A percentile compares a stretch with the other conserved stretches of the same genome.
These are phyloP conservation scores for Ennomos fuscantarius DNA, from an alignment of 2,888 invertebrate species.

Conservation along the genomic window DNA sequence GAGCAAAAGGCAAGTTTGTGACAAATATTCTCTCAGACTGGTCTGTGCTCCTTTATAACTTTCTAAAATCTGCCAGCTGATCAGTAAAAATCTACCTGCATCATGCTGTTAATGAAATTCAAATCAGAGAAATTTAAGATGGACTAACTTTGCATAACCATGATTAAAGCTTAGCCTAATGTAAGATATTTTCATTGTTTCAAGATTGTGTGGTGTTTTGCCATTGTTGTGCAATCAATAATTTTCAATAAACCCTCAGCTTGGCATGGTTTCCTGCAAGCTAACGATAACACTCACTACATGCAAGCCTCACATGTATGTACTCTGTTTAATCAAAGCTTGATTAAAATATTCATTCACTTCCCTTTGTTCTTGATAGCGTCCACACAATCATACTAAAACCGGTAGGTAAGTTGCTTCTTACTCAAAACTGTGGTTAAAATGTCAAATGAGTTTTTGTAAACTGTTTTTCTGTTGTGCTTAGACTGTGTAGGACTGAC, in stretches of 20 bases:
- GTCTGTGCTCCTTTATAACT: constrained; percentile 34
- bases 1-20: constrained; percentile 5
- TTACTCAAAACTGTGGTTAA: constrained; percentile 1
- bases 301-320: constrained; percentile 26
- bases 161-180: constrained; percentile 48
- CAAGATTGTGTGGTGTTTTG: constrained; percentile 63
- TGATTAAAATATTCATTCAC: constrained; percentile 67
- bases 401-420: constrained; percentile 22
- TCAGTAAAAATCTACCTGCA: constrained; percentile 23
- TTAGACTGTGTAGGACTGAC: constrained; percentile 11
- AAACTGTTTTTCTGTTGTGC: neutral
- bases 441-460: too few relatives aligned
- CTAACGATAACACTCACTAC: constrained; percentile 59
- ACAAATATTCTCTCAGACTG: constrained; percentile 23
- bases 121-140: constrained; percentile 51
- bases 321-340: constrained; percentile 68
- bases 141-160: constrained; percentile 50
- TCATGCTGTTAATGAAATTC: constrained; percentile 36
- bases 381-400: constrained; percentile 24
- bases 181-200: constrained; percentile 70
- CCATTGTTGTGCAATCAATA: constrained; percentile 81
- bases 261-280: constrained; percentile 69
- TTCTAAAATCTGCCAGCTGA: constrained; percentile 36
- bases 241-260: constrained; percentile 76
- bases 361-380: constrained; percentile 51